A percentile compares a stretch with the other conserved stretches of the same genome.
Evolutionary conservation across 2,797 vertebrate genomes (phyloP).

Genomic region (Apogon talboti): DNA sequence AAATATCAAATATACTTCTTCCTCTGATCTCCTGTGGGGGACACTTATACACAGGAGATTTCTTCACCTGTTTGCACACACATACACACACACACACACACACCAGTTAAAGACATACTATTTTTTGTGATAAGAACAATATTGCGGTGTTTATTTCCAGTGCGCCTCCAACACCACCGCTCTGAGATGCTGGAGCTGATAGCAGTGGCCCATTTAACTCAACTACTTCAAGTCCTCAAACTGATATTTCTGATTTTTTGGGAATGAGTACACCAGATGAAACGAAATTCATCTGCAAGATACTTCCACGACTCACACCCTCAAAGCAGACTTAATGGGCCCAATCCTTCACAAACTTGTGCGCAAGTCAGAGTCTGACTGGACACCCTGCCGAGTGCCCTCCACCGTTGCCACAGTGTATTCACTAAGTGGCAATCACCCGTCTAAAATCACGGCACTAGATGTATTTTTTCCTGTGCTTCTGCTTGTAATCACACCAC

Average conservation of each 20-base stretch:
- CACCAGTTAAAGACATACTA: too few species aligned
- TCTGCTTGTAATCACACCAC: too few species aligned
- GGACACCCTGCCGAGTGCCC: constrained; percentile 16
- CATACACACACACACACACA: too few species aligned
- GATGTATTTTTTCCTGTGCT: constrained; percentile 18
- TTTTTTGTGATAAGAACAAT: too few species aligned
- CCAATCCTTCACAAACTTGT: constrained; percentile 25
- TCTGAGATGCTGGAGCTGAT: too few species aligned
- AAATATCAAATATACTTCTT: too few species aligned
- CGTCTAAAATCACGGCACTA: not conserved
- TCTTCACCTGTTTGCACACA: too few species aligned
- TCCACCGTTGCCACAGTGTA: constrained; percentile 20
- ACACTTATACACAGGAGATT: too few species aligned
- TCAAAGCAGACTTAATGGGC: constrained; percentile 20
- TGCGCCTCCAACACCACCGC: too few species aligned
- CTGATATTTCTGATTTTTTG: constrained; percentile 1
- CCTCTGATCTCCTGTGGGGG: too few species aligned
- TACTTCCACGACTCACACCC: constrained; percentile 4
- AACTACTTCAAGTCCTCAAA: constrained; percentile 17
- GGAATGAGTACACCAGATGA: constrained; percentile 3
- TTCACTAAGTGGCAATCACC: constrained; percentile 18
- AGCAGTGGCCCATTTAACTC: too few species aligned
- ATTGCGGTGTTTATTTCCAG: too few species aligned
- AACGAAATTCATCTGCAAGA: constrained; percentile 11
- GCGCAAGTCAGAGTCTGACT: constrained; percentile 18